These are phyloP conservation scores for Sipunculus nudus DNA, from an alignment of 2,888 invertebrate species.

Conservation along the genomic window DNA sequence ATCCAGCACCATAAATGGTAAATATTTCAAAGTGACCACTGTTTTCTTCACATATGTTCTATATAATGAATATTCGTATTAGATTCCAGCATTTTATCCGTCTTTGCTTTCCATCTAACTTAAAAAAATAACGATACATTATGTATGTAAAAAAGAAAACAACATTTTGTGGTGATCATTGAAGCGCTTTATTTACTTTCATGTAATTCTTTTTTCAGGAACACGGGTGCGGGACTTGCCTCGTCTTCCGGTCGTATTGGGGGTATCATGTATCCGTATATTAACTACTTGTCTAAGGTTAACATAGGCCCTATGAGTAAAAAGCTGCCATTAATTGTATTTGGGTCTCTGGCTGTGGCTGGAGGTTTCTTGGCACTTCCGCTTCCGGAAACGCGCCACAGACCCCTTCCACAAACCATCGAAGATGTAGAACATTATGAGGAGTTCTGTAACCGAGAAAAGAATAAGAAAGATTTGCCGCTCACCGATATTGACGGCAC, in stretches of 20 bases:
- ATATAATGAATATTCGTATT: no score
- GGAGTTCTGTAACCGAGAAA: slow-evolving; percentile 31
- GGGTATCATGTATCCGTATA: slow-evolving; percentile 38
- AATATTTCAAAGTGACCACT: no score
- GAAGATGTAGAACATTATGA: slow-evolving; percentile 40
- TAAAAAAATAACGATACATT: no score
- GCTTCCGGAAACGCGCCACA: slow-evolving; percentile 37
- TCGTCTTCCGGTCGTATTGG: slow-evolving; percentile 39
- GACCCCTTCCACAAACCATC: slow-evolving; percentile 38
- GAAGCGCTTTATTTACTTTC: no score
- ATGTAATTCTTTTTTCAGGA: slow-evolving; percentile 19
- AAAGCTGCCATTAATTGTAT: slow-evolving; percentile 37
- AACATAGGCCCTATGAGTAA: slow-evolving; percentile 20
- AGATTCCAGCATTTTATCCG: no score
- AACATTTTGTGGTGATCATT: no score
- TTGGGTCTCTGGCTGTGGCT: slow-evolving; percentile 35
- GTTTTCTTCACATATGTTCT: no score
- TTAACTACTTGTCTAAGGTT: slow-evolving; percentile 39
- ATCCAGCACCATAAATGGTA: no score
- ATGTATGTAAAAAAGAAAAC: no score
- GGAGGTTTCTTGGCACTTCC: slow-evolving; percentile 37
- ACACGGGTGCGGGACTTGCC: slow-evolving; percentile 38
- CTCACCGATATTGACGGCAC: no score
- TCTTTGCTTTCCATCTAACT: no score
- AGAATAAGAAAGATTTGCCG: no score